Conservation (phyloP, 2,113 vertebrate species). For the Calidris pugnax region DNA sequence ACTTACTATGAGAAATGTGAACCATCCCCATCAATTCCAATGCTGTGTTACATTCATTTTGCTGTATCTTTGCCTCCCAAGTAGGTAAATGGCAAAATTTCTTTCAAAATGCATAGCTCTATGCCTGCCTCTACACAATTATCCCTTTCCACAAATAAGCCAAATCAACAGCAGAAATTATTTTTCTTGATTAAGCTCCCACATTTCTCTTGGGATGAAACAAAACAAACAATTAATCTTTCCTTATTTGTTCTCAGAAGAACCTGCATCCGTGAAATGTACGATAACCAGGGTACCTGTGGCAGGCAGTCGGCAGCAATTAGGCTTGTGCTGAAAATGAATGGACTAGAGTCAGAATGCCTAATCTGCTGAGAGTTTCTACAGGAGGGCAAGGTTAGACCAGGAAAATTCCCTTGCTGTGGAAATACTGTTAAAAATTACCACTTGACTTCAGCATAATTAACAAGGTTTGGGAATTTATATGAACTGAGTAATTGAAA, state of each 20-base stretch:
- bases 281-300: constrained; percentile 81
- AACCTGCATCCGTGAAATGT: constrained; percentile 76
- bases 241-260: constrained; percentile 86
- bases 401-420: constrained; percentile 81
- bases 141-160: constrained; percentile 82
- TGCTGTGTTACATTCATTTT: constrained; percentile 75
- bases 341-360: constrained; percentile 80
- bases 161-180: constrained; percentile 91
- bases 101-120: constrained; percentile 72
- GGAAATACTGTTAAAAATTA: constrained; percentile 79
- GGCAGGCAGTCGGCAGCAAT: constrained; percentile 88
- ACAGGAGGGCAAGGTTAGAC: constrained; percentile 79
- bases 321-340: constrained; percentile 86
- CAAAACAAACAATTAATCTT: constrained; percentile 99
- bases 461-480: constrained; percentile 88
- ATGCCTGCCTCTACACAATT: constrained; percentile 73
- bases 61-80: constrained; percentile 54
- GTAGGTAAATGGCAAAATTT: constrained; percentile 73
- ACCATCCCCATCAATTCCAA: constrained; percentile 76
- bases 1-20: constrained; percentile 80
- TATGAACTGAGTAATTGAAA: constrained; percentile 88
- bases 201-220: constrained; percentile 88
- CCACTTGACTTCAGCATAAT: constrained; percentile 85
- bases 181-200: constrained; percentile 99
- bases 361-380: constrained; percentile 81